A percentile compares a stretch with the other conserved stretches of the same genome.
Conservation (phyloP, 2,797 vertebrate genomes). For the Tenualosa thibaudeaui region DNA sequence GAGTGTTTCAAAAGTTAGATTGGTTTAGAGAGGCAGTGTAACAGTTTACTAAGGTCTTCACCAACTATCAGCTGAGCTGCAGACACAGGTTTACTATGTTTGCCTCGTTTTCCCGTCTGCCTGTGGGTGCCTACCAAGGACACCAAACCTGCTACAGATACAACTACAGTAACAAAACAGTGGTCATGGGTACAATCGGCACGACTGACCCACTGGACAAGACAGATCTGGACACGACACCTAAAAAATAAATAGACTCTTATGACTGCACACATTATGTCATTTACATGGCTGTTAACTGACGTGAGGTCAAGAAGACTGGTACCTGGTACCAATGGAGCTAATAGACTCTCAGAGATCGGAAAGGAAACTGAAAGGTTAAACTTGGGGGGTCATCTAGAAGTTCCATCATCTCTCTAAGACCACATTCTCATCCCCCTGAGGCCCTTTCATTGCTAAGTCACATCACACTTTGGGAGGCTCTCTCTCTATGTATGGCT, state of each 20-base stretch:
- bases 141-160: constrained; percentile 7
- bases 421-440: background rate
- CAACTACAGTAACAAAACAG: constrained; percentile 18
- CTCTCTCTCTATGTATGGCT: background rate
- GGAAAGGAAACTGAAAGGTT: constrained; percentile 14
- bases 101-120: background rate
- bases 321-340: constrained; percentile 26
- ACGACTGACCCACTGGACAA: constrained; percentile 15
- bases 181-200: constrained; percentile 1
- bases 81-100: background rate
- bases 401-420: constrained; percentile 21
- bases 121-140: background rate
- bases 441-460: background rate
- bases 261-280: constrained; percentile 20
- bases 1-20: constrained; percentile 15
- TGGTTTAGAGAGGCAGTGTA: constrained; percentile 25
- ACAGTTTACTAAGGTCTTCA: constrained; percentile 24
- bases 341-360: constrained; percentile 21
- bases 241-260: constrained; percentile 24
- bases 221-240: constrained; percentile 21
- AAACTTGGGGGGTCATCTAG: background rate
- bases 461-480: background rate
- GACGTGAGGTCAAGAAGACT: constrained; percentile 11
- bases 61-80: background rate
- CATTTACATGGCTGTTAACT: constrained; percentile 23